Percentiles rank a stretch among this genome's conserved stretches.
phyloP scores from a whole-genome alignment of 2,888 invertebrate species.

The Tenthredo scrophulariae region DNA sequence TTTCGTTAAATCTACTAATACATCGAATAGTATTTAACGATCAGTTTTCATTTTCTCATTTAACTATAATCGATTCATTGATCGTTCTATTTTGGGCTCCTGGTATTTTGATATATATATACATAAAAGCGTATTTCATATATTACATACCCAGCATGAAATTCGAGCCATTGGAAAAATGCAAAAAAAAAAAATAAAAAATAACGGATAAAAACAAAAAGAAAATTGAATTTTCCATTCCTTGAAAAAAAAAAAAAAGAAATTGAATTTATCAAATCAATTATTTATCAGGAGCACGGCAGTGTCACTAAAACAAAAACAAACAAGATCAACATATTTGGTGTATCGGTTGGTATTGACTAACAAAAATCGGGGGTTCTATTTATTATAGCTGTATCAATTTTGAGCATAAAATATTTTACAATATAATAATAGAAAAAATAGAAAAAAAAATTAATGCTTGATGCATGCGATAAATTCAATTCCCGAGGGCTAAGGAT shows the following conservation, averaged over 20 bases:
- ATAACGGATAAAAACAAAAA: too few species aligned
- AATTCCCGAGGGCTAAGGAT: too few species aligned
- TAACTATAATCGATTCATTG: not conserved
- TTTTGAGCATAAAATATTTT: not conserved
- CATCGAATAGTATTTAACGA: not conserved
- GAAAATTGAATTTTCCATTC: not conserved
- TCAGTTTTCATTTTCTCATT: not conserved
- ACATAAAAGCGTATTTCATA: not conserved
- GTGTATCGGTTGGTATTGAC: slow-evolving; percentile 1
- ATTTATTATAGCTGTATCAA: slow-evolving; percentile 9
- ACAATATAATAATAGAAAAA: not conserved
- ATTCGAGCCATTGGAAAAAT: not conserved
- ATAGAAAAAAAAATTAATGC: not conserved
- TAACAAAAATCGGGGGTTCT: slow-evolving; percentile 7
- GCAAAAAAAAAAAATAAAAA: not conserved
- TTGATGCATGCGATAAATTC: not conserved
- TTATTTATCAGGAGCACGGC: not conserved
- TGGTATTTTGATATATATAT: not conserved
- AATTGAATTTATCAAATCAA: not conserved
- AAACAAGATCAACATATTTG: not conserved
- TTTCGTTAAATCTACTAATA: not conserved
- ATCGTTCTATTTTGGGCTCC: not conserved
- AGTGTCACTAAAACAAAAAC: not conserved
- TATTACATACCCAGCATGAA: slow-evolving; percentile 8
- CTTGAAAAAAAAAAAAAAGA: not conserved